phyloP scores from a whole-genome alignment of 2,113 vertebrate species.

The Coregonus clupeaformis region DNA sequence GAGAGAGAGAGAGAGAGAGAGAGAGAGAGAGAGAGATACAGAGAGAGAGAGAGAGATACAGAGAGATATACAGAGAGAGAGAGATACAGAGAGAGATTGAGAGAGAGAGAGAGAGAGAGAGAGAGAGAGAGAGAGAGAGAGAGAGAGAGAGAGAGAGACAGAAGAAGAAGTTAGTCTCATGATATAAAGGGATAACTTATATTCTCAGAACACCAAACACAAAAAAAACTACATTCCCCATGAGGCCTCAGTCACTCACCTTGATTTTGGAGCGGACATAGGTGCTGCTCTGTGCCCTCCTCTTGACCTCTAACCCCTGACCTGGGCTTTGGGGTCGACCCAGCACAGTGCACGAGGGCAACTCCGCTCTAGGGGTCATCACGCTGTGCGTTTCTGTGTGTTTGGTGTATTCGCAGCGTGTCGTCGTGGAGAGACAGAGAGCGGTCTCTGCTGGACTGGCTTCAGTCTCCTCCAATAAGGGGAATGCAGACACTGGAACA shows the following conservation, averaged over 20 bases:
- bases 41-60: neutral
- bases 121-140: neutral
- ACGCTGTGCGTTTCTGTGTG: conserved; percentile 26
- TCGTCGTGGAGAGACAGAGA: conserved; percentile 60
- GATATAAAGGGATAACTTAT: neutral
- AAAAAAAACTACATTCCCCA: neutral
- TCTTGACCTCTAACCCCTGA: conserved; percentile 45
- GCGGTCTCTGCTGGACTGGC: conserved; percentile 67
- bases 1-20: neutral
- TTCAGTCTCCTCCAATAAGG: conserved; percentile 55
- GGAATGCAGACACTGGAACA: conserved; percentile 60
- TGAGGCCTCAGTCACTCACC: conserved; percentile 52
- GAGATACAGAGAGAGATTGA: neutral
- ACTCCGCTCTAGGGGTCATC: conserved; percentile 51
- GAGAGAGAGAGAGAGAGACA: neutral
- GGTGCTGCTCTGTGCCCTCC: conserved; percentile 43
- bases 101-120: neutral
- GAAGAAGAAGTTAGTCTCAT: neutral
- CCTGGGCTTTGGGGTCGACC: conserved; percentile 47
- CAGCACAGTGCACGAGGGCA: conserved; percentile 71
- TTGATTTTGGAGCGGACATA: conserved; percentile 78
- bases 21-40: neutral
- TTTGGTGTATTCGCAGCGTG: conserved; percentile 8
- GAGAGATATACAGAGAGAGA: too few relatives aligned
- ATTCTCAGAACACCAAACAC: neutral